Evolutionary conservation across 2,888 invertebrate genomes (phyloP).

Genomic region (Leptinotarsa peninsularis): DNA sequence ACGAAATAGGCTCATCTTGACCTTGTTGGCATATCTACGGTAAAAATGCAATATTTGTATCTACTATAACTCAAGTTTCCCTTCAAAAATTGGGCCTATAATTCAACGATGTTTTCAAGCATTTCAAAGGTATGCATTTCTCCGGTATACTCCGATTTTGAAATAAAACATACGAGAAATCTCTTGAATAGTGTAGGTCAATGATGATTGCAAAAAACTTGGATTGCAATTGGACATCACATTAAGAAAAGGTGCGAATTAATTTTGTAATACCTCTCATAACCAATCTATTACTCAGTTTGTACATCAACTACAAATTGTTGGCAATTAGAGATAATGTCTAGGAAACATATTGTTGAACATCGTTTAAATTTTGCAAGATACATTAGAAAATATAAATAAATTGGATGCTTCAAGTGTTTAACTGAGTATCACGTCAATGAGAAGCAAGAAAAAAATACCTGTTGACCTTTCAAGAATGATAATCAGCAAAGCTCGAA

Average conservation of each 20-base stretch:
- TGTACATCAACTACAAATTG: slow-evolving; percentile 12
- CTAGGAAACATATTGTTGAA: slow-evolving; percentile 21
- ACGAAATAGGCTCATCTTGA: too few species aligned
- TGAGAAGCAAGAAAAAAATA: not conserved
- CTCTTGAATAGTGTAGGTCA: not conserved
- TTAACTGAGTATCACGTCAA: not conserved
- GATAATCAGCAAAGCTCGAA: slow-evolving; percentile 39
- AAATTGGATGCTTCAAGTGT: slow-evolving; percentile 17
- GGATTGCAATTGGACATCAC: not conserved
- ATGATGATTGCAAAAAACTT: slow-evolving; percentile 1
- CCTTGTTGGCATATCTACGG: too few species aligned
- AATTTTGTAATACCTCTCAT: slow-evolving; percentile 17
- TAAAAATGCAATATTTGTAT: too few species aligned
- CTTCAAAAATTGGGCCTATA: too few species aligned
- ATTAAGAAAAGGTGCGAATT: slow-evolving; percentile 20
- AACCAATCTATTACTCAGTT: slow-evolving; percentile 22
- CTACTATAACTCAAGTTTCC: too few species aligned
- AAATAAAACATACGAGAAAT: not conserved
- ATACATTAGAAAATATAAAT: slow-evolving; percentile 22
- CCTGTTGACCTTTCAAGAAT: slow-evolving; percentile 41
- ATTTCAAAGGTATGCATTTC: not conserved
- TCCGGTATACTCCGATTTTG: not conserved
- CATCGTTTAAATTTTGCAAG: slow-evolving; percentile 30
- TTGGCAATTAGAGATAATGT: slow-evolving; percentile 13
- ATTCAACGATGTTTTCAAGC: not conserved